Evolutionary conservation across 2,113 vertebrate species (phyloP).

Genomic region (Hemicordylus capensis): DNA sequence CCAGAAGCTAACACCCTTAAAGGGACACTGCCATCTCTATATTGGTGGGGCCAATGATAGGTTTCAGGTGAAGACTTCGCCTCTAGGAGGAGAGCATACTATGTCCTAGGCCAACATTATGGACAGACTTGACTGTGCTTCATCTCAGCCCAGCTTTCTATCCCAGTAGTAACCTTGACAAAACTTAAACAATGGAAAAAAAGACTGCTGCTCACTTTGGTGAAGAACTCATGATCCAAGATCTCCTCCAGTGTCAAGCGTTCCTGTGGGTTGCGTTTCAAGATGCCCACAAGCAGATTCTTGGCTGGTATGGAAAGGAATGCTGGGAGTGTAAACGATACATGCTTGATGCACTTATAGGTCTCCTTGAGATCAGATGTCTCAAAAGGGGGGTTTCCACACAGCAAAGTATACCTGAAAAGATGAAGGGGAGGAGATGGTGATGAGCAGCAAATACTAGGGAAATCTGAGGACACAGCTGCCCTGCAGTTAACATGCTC

Average conservation of each 20-base stretch:
- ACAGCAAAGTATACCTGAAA: slow-evolving; percentile 93
- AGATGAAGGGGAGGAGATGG: neutral
- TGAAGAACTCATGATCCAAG: slow-evolving; percentile 94
- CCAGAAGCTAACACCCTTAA: slow-evolving; percentile 8
- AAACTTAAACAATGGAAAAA: neutral
- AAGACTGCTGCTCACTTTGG: slow-evolving; percentile 79
- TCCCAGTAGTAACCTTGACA: neutral
- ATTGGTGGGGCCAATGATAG: neutral
- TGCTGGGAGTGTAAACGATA: slow-evolving; percentile 86
- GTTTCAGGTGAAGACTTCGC: neutral
- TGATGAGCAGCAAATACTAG: neutral
- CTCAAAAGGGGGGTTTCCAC: slow-evolving; percentile 95
- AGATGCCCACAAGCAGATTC: slow-evolving; percentile 87
- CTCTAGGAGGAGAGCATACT: neutral
- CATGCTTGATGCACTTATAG: slow-evolving; percentile 96
- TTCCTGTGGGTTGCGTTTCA: slow-evolving; percentile 88
- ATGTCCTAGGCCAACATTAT: neutral
- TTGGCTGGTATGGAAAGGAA: slow-evolving; percentile 87
- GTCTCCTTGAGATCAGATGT: slow-evolving; percentile 97
- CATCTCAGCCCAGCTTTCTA: neutral
- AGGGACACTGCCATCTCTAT: neutral
- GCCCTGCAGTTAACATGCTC: slow-evolving; percentile 7
- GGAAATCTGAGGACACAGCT: neutral
- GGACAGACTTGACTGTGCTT: neutral
- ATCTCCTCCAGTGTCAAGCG: slow-evolving; percentile 93